A percentile compares a stretch with the other conserved stretches of the same genome.
These are phyloP conservation scores for Marronus borbonicus DNA, from an alignment of 2,888 invertebrate species.

Conservation along the genomic window DNA sequence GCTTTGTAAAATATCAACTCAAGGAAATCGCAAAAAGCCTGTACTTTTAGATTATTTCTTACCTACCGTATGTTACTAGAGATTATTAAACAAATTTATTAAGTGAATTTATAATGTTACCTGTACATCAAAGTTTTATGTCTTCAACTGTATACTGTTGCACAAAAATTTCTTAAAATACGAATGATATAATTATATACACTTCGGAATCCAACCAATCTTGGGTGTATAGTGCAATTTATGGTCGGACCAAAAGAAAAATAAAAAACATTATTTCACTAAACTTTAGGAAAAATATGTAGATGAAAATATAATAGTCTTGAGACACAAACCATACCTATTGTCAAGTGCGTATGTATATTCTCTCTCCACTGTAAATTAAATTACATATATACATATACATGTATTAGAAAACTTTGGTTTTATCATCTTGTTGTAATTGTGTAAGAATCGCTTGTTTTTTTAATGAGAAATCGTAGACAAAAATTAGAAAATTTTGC, in stretches of 20 bases:
- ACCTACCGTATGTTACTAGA: no score
- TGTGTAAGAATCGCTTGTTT: background rate
- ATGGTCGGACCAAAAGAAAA: slow-evolving; percentile 13
- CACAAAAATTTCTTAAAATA: no score
- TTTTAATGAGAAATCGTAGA: background rate
- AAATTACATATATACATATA: background rate
- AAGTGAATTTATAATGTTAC: no score
- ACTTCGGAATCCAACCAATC: no score
- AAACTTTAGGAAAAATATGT: background rate
- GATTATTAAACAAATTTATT: no score
- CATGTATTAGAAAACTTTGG: background rate
- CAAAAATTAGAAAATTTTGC: slow-evolving; percentile 13
- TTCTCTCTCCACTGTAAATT: slow-evolving; percentile 6
- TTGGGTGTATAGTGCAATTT: slow-evolving; percentile 13
- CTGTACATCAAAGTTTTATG: background rate
- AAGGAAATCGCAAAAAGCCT: no score
- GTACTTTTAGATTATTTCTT: no score
- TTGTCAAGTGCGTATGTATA: background rate
- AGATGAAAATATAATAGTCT: slow-evolving; percentile 10
- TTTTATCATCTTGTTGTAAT: background rate
- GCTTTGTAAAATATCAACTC: no score
- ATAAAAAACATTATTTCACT: background rate
- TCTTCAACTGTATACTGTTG: background rate
- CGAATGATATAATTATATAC: no score
- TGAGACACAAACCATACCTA: background rate